These are phyloP conservation scores for Poeciliopsis retropinna DNA, from an alignment of 2,113 vertebrate species.

Conservation along the genomic window DNA sequence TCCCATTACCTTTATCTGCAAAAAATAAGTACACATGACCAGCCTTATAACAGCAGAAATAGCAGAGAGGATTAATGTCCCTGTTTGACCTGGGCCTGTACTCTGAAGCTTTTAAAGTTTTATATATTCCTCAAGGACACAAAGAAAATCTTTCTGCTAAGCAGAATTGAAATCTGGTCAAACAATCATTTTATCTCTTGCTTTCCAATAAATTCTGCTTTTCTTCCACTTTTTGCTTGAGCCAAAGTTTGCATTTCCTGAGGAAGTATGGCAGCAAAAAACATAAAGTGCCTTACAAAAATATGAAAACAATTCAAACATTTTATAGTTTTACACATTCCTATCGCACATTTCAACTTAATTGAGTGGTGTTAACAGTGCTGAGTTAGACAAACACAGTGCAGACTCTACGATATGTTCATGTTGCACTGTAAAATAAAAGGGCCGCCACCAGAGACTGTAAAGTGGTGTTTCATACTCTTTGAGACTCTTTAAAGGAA, in stretches of 20 bases:
- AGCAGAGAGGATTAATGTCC: neutral
- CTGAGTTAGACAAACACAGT: conserved; percentile 6
- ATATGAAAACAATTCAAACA: too few species aligned
- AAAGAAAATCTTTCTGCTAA: conserved; percentile 6
- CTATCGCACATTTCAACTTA: too few species aligned
- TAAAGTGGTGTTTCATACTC: conserved; percentile 16
- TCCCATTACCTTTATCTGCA: conserved; percentile 22
- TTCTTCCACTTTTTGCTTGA: too few species aligned
- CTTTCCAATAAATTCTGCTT: neutral
- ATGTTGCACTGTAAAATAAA: conserved; percentile 45
- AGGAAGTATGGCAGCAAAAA: too few species aligned
- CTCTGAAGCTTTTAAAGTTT: conserved; percentile 5
- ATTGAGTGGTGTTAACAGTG: too few species aligned
- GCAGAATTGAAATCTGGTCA: neutral
- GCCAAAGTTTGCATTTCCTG: too few species aligned
- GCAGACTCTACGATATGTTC: conserved; percentile 35
- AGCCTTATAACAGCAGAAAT: neutral
- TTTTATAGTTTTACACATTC: too few species aligned
- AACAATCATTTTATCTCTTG: neutral
- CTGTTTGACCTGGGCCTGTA: conserved; percentile 2
- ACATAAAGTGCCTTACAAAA: too few species aligned
- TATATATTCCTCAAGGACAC: neutral
- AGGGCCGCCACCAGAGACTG: conserved; percentile 43
- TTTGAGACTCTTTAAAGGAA: conserved; percentile 34
- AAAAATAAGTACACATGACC: conserved; percentile 18